Percentiles rank a stretch among this genome's conserved stretches.
These are phyloP conservation scores for Paguma larvata DNA, from an alignment of 2,797 vertebrate genomes.

Conservation along the genomic window DNA sequence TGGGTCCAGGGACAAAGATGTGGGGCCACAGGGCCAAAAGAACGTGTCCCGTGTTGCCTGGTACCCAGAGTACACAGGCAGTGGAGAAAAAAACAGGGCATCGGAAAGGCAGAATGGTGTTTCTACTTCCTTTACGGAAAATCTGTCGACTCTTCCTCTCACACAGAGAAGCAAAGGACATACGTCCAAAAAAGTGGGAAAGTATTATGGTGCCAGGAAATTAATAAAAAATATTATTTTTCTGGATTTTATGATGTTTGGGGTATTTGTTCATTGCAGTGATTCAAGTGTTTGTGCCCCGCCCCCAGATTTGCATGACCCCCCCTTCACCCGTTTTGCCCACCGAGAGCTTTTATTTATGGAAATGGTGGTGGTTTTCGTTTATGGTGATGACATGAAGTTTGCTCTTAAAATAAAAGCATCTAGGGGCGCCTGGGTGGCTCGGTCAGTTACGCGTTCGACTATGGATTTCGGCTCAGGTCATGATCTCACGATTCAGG, in stretches of 20 bases:
- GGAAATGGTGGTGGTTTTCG: not conserved
- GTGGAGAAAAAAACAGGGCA: not conserved
- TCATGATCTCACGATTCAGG: too few species aligned
- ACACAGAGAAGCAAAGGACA: not conserved
- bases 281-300: too few species aligned
- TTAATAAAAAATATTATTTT: not conserved
- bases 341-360: not conserved
- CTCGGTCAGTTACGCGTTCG: too few species aligned
- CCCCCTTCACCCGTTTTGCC: not conserved
- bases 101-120: not conserved
- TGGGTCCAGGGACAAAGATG: not conserved
- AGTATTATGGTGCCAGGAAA: not conserved
- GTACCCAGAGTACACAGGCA: not conserved
- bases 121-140: not conserved
- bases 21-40: not conserved
- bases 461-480: too few species aligned
- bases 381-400: not conserved
- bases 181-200: not conserved
- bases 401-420: not conserved
- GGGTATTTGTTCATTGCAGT: not conserved
- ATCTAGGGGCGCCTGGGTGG: too few species aligned
- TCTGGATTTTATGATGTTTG: not conserved
- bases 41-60: not conserved
- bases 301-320: not conserved
- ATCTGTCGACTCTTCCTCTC: not conserved